These are phyloP conservation scores for Sinopyrophorus schimmeli DNA, from an alignment of 2,888 invertebrate genomes.

Conservation along the genomic window DNA sequence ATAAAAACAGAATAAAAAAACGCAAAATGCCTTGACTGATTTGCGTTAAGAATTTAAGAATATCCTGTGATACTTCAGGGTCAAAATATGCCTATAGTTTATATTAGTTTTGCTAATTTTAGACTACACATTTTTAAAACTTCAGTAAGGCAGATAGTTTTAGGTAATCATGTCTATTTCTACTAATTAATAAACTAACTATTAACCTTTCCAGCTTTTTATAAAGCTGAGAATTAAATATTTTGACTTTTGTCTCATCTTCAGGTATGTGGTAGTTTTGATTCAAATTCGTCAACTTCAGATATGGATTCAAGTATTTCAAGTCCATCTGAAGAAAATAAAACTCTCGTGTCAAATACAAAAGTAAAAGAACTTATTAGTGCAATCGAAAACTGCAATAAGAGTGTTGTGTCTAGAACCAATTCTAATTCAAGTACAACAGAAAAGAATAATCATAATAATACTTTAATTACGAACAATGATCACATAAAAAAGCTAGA, in stretches of 20 bases:
- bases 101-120: conserved; percentile 2
- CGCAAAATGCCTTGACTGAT: conserved; percentile 1
- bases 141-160: no score
- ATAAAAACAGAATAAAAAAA: no score
- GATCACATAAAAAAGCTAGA: conserved; percentile 44
- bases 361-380: conserved; percentile 47
- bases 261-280: conserved; percentile 14
- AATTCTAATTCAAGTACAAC: conserved; percentile 7
- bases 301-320: conserved; percentile 55
- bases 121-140: no score
- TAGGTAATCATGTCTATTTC: no score
- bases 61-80: conserved; percentile 5
- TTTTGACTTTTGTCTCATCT: background rate
- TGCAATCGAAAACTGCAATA: conserved; percentile 17
- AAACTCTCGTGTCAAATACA: conserved; percentile 26
- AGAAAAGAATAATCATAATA: no score
- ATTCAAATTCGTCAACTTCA: conserved; percentile 51
- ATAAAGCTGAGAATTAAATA: no score
- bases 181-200: no score
- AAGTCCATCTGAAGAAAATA: conserved; percentile 48
- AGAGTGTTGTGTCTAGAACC: conserved; percentile 1
- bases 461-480: no score
- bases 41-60: conserved; percentile 2
- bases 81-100: conserved; percentile 6
- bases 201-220: no score